phyloP scores from a whole-genome alignment of 2,113 vertebrate species.

The Channa argus region DNA sequence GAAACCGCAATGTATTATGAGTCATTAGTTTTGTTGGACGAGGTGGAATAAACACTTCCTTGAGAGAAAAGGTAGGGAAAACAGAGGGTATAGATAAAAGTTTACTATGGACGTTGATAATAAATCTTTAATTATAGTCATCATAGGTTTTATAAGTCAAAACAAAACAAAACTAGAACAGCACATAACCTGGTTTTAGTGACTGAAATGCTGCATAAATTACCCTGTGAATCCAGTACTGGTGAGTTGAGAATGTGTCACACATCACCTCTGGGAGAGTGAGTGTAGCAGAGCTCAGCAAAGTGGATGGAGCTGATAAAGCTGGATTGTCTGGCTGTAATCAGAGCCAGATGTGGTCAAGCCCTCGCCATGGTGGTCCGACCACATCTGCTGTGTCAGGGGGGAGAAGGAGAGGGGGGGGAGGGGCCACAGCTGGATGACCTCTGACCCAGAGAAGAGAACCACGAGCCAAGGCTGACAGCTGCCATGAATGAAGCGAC shows the following conservation, averaged over 20 bases:
- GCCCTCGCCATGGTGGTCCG: constrained; percentile 81
- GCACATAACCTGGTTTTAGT: constrained; percentile 24
- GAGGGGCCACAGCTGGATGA: constrained; percentile 84
- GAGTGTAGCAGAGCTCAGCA: constrained; percentile 69
- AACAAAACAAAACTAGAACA: constrained; percentile 28
- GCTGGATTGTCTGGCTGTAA: constrained; percentile 84
- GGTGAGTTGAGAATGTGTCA: constrained; percentile 80
- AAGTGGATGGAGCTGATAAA: constrained; percentile 82
- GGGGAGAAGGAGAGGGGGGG: constrained; percentile 53
- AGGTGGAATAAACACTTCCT: constrained; percentile 81
- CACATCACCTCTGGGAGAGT: constrained; percentile 75
- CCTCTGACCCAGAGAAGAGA: constrained; percentile 80
- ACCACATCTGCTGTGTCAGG: constrained; percentile 82
- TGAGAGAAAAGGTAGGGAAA: constrained; percentile 48
- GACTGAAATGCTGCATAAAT: constrained; percentile 67
- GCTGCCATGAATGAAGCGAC: constrained; percentile 75
- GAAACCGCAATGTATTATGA: constrained; percentile 82
- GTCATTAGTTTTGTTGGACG: constrained; percentile 83
- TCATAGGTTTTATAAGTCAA: constrained; percentile 22
- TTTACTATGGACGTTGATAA: constrained; percentile 14
- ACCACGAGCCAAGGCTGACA: constrained; percentile 82
- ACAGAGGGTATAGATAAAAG: constrained; percentile 32
- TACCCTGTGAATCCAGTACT: constrained; percentile 55
- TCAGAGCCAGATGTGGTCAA: constrained; percentile 84
- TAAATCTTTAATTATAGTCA: constrained; percentile 19